These are phyloP conservation scores for Lathronympha strigana DNA, from an alignment of 2,888 invertebrate genomes.

Conservation along the genomic window DNA sequence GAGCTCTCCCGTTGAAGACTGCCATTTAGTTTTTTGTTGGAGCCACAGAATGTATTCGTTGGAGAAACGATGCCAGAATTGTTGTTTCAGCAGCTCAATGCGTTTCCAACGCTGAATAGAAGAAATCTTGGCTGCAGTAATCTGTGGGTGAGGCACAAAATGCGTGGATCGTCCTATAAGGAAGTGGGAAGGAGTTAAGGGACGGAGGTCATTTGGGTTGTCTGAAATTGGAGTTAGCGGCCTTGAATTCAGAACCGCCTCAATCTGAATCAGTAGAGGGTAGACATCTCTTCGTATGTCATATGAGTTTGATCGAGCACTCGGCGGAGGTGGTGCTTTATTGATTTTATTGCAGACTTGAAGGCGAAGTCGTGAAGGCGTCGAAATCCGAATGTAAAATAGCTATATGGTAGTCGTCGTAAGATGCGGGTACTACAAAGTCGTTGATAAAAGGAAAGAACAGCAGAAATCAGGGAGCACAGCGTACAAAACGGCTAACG, in stretches of 20 bases:
- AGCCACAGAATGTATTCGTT: not conserved
- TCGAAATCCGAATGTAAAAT: too few relatives aligned
- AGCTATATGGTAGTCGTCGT: too few relatives aligned
- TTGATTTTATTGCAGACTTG: conserved; percentile 8
- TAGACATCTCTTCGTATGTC: conserved; percentile 5
- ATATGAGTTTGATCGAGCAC: not conserved
- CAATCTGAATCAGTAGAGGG: conserved; percentile 1
- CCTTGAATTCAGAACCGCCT: not conserved
- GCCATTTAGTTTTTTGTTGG: conserved; percentile 36
- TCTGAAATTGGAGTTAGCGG: conserved; percentile 6
- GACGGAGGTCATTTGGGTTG: not conserved
- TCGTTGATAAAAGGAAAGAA: too few relatives aligned
- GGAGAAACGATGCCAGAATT: not conserved
- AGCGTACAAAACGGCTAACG: too few relatives aligned
- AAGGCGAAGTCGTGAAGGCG: too few relatives aligned
- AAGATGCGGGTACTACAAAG: too few relatives aligned
- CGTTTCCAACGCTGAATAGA: conserved; percentile 1
- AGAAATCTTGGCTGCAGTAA: not conserved
- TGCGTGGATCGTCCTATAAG: not conserved
- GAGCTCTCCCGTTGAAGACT: conserved; percentile 36
- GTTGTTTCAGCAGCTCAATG: conserved; percentile 5
- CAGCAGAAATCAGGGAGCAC: too few relatives aligned
- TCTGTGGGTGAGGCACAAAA: conserved; percentile 6
- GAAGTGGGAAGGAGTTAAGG: not conserved
- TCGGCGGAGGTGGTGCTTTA: not conserved